Conservation (phyloP, 2,797 vertebrate species). For the Epinephelus awoara region DNA sequence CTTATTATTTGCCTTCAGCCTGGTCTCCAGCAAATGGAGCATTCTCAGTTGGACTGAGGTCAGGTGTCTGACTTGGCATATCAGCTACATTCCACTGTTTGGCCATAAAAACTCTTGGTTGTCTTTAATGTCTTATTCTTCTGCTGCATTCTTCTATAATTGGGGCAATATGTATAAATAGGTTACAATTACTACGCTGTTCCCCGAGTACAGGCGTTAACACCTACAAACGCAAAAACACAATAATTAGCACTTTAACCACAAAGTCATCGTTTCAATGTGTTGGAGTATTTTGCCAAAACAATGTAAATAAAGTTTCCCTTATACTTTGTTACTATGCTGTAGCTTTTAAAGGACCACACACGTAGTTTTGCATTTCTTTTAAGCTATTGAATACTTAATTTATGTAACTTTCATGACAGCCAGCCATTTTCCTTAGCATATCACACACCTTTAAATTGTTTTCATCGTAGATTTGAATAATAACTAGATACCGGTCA, state of each 20-base stretch:
- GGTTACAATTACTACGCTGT: neutral
- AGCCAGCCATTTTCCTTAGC: conserved; percentile 19
- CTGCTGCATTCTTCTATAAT: conserved; percentile 3
- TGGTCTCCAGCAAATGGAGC: conserved; percentile 28
- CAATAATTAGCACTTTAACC: neutral
- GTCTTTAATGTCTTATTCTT: neutral
- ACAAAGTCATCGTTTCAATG: neutral
- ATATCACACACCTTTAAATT: neutral
- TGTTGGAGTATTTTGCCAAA: conserved; percentile 4
- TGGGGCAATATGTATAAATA: neutral
- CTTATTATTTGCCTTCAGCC: neutral
- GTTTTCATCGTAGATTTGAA: neutral
- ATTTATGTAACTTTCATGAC: conserved; percentile 11
- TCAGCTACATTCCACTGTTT: conserved; percentile 25
- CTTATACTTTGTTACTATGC: conserved; percentile 5
- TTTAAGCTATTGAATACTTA: neutral
- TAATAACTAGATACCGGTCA: too few relatives aligned
- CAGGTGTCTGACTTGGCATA: conserved; percentile 24
- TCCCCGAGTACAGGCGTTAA: neutral
- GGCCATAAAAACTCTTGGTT: conserved; percentile 4
- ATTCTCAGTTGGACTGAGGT: conserved; percentile 23
- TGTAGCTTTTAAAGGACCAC: conserved; percentile 23
- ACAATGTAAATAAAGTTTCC: conserved; percentile 18
- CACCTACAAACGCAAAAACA: neutral
- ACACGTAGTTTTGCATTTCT: conserved; percentile 28